Evolutionary conservation across 2,888 invertebrate genomes (phyloP).

Genomic region (Cryptophagus acutangulus): DNA sequence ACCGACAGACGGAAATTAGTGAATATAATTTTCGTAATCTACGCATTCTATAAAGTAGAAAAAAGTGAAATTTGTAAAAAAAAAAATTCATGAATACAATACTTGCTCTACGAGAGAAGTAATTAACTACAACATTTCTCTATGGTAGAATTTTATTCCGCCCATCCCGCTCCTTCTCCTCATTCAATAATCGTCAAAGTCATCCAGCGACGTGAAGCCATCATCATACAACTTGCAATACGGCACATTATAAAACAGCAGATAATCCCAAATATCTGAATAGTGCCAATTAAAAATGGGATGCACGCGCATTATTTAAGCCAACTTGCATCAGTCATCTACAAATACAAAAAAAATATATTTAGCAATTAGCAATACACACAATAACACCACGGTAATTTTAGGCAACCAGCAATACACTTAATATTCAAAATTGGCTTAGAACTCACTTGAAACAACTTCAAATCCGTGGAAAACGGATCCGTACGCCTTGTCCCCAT

Average conservation of each 20-base stretch:
- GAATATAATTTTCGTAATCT: too few species aligned
- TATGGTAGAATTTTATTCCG: too few species aligned
- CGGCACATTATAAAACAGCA: constrained; percentile 71
- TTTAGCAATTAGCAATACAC: constrained; percentile 9
- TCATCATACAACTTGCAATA: constrained; percentile 88
- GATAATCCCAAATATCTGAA: constrained; percentile 85
- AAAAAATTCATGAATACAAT: too few species aligned
- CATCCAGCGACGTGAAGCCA: constrained; percentile 83
- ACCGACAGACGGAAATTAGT: too few species aligned
- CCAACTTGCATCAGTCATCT: constrained; percentile 87
- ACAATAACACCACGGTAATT: too few species aligned
- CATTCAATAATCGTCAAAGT: constrained; percentile 59
- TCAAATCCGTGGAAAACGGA: constrained; percentile 67
- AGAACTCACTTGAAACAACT: constrained; percentile 61
- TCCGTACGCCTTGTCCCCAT: constrained; percentile 92
- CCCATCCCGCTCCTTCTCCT: constrained; percentile 59
- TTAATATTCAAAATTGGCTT: too few species aligned
- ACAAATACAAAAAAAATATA: constrained; percentile 34
- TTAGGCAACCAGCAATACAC: too few species aligned
- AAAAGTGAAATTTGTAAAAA: too few species aligned
- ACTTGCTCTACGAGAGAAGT: too few species aligned
- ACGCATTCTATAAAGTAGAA: too few species aligned
- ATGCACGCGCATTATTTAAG: constrained; percentile 78
- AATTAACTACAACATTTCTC: too few species aligned
- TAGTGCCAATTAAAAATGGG: constrained; percentile 93